Percentiles rank a stretch among this genome's conserved stretches.
Conservation (phyloP, 2,797 vertebrate genomes). For the Melanotaenia maccullochi region DNA sequence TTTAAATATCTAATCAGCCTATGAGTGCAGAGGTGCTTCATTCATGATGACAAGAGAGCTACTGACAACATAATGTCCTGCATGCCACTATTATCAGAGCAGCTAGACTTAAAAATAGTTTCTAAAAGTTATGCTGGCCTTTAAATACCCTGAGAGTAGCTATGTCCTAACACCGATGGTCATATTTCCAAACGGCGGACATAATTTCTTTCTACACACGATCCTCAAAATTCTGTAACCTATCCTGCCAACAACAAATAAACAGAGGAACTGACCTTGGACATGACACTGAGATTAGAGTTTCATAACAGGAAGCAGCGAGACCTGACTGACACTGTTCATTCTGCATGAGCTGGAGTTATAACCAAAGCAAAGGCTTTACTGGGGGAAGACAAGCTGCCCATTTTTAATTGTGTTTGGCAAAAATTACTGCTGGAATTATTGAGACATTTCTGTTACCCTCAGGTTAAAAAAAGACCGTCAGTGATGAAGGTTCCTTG, state of each 20-base stretch:
- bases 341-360: constrained; percentile 15
- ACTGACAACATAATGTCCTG: constrained; percentile 35
- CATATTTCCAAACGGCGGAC: constrained; percentile 31
- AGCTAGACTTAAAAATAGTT: constrained; percentile 57
- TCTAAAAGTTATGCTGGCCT: constrained; percentile 26
- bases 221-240: constrained; percentile 46
- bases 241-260: constrained; percentile 60
- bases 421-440: constrained; percentile 24
- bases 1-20: not conserved
- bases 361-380: constrained; percentile 26
- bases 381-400: constrained; percentile 5
- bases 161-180: constrained; percentile 25
- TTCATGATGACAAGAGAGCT: constrained; percentile 23
- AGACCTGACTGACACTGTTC: constrained; percentile 30
- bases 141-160: constrained; percentile 25
- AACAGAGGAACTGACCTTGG: constrained; percentile 61
- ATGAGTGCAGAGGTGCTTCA: not conserved
- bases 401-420: constrained; percentile 38
- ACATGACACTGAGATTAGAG: constrained; percentile 49
- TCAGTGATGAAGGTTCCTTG: constrained; percentile 4
- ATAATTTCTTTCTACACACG: constrained; percentile 22
- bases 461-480: constrained; percentile 4
- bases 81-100: constrained; percentile 44
- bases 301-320: constrained; percentile 69
- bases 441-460: constrained; percentile 25